phyloP scores from a whole-genome alignment of 35 echinoderm and acorn worm species.

The Nesometra sesokonis region DNA sequence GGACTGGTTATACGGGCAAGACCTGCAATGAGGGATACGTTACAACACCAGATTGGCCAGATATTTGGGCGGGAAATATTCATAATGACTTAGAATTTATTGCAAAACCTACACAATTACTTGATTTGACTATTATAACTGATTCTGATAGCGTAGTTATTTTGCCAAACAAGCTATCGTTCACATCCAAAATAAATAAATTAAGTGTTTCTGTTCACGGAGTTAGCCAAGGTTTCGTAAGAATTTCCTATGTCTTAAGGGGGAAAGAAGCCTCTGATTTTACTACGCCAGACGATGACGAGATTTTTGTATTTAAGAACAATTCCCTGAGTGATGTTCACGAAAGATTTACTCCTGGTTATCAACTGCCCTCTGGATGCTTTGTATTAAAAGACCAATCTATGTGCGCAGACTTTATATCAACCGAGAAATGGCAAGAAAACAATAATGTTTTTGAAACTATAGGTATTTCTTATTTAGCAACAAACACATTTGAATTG shows the following conservation, averaged over 20 bases:
- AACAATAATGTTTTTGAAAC: background rate
- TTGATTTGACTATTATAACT: background rate
- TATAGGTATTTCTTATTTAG: background rate
- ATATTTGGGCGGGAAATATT: background rate
- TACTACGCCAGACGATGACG: background rate
- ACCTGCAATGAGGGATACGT: background rate
- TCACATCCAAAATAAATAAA: background rate
- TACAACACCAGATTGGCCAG: background rate
- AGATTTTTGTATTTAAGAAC: background rate
- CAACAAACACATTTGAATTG: background rate
- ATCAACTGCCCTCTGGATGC: background rate
- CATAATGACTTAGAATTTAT: background rate
- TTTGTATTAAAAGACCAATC: background rate
- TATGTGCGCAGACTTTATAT: background rate
- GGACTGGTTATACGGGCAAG: background rate
- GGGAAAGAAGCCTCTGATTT: background rate
- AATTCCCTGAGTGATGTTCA: background rate
- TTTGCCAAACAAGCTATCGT: background rate
- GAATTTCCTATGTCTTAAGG: background rate
- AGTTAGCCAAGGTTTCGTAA: background rate
- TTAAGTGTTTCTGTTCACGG: background rate
- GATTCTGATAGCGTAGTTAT: background rate
- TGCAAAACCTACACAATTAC: background rate
- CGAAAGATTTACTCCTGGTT: background rate
- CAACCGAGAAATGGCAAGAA: background rate